phyloP scores from a whole-genome alignment of 2,797 vertebrate genomes.

The Pantherophis vulpinus region DNA sequence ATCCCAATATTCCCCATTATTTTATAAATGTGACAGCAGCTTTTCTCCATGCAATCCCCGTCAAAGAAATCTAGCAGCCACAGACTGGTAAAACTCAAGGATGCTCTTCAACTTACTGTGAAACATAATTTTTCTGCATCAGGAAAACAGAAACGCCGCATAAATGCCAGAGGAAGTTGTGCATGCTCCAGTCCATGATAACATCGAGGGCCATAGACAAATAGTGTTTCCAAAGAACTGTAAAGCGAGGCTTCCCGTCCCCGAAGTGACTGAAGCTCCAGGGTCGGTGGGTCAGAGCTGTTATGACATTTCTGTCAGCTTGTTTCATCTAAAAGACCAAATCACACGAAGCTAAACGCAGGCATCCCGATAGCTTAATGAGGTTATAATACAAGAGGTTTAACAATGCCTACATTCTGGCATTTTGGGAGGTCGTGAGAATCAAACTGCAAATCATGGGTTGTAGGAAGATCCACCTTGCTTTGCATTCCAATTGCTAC shows the following conservation, averaged over 20 bases:
- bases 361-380: not conserved
- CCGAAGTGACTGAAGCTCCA: conserved; percentile 87
- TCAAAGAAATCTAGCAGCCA: not conserved
- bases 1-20: not conserved
- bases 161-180: conserved; percentile 88
- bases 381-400: not conserved
- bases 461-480: not conserved
- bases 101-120: conserved; percentile 79
- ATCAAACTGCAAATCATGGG: not conserved
- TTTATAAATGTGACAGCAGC: not conserved
- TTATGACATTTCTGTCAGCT: conserved; percentile 85
- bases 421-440: not conserved
- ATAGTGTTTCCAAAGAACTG: conserved; percentile 77
- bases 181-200: conserved; percentile 85
- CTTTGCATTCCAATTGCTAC: not conserved
- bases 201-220: conserved; percentile 79
- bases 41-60: fast-evolving
- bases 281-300: conserved; percentile 87
- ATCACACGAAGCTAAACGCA: not conserved
- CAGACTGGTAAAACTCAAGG: fast-evolving
- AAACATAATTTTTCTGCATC: conserved; percentile 90
- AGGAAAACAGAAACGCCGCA: conserved; percentile 92
- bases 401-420: not conserved
- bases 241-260: conserved; percentile 79
- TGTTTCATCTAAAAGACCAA: conserved; percentile 85